Conservation (phyloP, 2,888 invertebrate species). For the Seira sanloemensis region DNA sequence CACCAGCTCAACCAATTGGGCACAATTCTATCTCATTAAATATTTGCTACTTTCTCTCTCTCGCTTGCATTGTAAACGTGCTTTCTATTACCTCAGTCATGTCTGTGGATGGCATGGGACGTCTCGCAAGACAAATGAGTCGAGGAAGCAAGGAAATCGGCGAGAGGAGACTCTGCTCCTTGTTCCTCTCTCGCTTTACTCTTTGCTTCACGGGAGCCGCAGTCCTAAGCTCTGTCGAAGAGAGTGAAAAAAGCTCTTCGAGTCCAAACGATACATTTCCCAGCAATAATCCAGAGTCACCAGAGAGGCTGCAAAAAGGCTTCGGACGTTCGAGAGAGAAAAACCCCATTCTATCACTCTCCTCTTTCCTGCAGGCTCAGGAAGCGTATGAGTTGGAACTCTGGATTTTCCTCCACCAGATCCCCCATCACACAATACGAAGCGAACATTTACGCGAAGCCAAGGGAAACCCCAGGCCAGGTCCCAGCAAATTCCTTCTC, state of each 20-base stretch:
- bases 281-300: slow-evolving; percentile 19
- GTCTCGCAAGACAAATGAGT: background rate
- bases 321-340: slow-evolving; percentile 21
- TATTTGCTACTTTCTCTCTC: slow-evolving; percentile 30
- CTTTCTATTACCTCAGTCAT: background rate
- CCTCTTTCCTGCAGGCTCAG: background rate
- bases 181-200: background rate
- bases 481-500: background rate
- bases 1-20: background rate
- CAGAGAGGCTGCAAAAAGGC: slow-evolving; percentile 5
- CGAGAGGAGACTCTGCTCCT: background rate
- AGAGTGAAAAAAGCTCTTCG: background rate
- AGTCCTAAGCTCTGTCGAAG: slow-evolving; percentile 10
- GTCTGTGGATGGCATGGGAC: background rate
- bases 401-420: background rate
- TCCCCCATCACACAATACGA: too few species aligned
- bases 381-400: background rate
- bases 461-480: background rate
- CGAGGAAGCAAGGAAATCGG: background rate
- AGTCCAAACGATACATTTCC: background rate
- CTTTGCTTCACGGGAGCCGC: background rate
- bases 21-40: slow-evolving; percentile 44
- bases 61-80: background rate
- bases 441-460: background rate
- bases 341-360: slow-evolving; percentile 52